phyloP scores from a whole-genome alignment of 2,888 invertebrate species.

The Eremobia ochroleuca region DNA sequence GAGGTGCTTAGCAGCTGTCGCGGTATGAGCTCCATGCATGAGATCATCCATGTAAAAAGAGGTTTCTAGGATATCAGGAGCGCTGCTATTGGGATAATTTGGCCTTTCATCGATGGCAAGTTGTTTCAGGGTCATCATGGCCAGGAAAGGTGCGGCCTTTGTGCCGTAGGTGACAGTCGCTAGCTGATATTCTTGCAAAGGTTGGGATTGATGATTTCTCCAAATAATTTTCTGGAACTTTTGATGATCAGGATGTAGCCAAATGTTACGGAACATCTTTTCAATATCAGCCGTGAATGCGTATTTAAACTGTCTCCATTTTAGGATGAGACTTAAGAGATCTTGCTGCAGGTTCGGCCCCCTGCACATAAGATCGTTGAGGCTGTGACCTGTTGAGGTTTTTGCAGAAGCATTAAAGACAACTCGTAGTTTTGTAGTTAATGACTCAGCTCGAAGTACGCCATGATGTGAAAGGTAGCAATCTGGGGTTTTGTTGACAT shows the following conservation, averaged over 20 bases:
- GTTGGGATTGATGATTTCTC: constrained; percentile 17
- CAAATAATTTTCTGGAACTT: constrained; percentile 25
- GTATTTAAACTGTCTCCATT: constrained; percentile 31
- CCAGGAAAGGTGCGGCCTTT: constrained; percentile 12
- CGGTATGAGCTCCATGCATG: constrained; percentile 14
- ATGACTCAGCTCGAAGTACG: constrained; percentile 32
- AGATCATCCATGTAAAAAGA: neutral
- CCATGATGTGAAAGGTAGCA: constrained; percentile 21
- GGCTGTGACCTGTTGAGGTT: constrained; percentile 23
- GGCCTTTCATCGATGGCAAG: neutral
- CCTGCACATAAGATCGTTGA: constrained; percentile 30
- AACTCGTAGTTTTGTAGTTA: constrained; percentile 38
- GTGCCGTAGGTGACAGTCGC: neutral
- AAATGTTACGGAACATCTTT: constrained; percentile 21
- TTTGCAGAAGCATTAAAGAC: constrained; percentile 55
- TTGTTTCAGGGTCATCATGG: constrained; percentile 27
- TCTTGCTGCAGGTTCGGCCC: constrained; percentile 40
- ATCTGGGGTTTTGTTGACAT: neutral
- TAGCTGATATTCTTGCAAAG: constrained; percentile 38
- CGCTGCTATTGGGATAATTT: neutral
- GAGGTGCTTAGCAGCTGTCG: constrained; percentile 5
- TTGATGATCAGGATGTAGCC: constrained; percentile 7
- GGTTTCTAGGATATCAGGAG: neutral
- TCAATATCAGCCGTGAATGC: constrained; percentile 33
- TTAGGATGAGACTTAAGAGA: constrained; percentile 36